Evolutionary conservation across 2,888 invertebrate genomes (phyloP), one percentile per base, ranked within the genome.

Genomic region (Tridacna crocea): DNA sequence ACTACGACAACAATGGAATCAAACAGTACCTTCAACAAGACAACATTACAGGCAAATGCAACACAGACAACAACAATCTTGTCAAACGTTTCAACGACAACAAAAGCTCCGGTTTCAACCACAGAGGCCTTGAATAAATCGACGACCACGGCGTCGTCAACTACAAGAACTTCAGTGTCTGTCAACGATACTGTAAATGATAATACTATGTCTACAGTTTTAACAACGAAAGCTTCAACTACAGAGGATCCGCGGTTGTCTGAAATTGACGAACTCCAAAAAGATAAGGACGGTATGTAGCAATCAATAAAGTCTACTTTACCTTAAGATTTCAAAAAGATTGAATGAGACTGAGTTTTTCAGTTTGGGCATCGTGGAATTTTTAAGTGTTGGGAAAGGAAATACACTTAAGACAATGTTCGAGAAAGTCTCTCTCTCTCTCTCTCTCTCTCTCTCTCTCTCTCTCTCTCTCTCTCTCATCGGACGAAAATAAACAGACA

Each of bases 251-350:
- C 24, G 15, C 22, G 51, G 51, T 48, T 51, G 11, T 13, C 47
- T 47, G 48, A 75, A 61, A 75, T 63, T n/a, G 65, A 75, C n/a
- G 24, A 27, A 66, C 58, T 63, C 11, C 68, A 58, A 24, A 15
- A 22, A 17, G 26, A 73, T 17, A 70, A 70, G 22, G 47, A 47
- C 48, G 70, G 70, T 70, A 70, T 15, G 15, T 66, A 36, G 15
- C 15, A 27, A 66, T 61, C n/a, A 2, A 36, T 36, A 36, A 36
- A 4, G 3, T 36, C 3, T 36, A 8, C 36, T 36, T 36, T 8
- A 8, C 8, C 36, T 36, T 36, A 4, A 36, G 36, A 36, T 2
- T 36, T 36, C 36, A 36, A 36, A 36, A 36, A n/a, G n/a, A n/a
- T n/a, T 36, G 36, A 36, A 36, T 36, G 36, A 4, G 36, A 8